phyloP scores from a whole-genome alignment of 2,113 vertebrate genomes.

The Labeo catla region DNA sequence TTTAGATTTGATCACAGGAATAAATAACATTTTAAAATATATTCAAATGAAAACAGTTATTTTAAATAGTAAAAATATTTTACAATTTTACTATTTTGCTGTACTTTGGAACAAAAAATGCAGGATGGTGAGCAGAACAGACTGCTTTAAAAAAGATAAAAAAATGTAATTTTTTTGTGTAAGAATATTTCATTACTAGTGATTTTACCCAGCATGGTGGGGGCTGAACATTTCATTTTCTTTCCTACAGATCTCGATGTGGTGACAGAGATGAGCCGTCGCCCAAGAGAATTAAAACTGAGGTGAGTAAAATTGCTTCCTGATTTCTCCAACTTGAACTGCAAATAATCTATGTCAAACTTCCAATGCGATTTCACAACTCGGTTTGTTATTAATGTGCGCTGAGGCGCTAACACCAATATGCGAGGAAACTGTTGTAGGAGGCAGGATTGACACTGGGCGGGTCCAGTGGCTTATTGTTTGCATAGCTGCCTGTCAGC shows the following conservation, averaged over 20 bases:
- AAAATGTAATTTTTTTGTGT: too few relatives aligned
- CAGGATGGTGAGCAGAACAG: too few relatives aligned
- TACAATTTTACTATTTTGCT: too few relatives aligned
- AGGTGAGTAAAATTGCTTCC: constrained; percentile 73
- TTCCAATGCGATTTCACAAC: background rate
- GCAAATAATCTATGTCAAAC: background rate
- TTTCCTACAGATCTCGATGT: constrained; percentile 73
- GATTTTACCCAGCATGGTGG: background rate
- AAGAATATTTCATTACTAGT: background rate
- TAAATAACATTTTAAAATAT: too few relatives aligned
- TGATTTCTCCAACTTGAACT: background rate
- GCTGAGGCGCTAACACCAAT: constrained; percentile 24
- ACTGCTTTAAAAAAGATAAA: too few relatives aligned
- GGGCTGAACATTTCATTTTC: background rate
- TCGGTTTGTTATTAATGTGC: background rate
- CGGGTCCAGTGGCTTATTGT: constrained; percentile 56
- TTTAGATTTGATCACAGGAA: too few relatives aligned
- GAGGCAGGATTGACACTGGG: constrained; percentile 52
- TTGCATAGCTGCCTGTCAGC: constrained; percentile 59
- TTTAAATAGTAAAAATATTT: too few relatives aligned
- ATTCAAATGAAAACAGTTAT: too few relatives aligned
- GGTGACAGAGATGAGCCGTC: constrained; percentile 86
- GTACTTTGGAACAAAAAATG: too few relatives aligned
- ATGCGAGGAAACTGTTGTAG: constrained; percentile 36
- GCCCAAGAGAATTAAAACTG: constrained; percentile 88